phyloP scores from a whole-genome alignment of 92 coral and sea anemone species.

The Parazoanthus swiftii region DNA sequence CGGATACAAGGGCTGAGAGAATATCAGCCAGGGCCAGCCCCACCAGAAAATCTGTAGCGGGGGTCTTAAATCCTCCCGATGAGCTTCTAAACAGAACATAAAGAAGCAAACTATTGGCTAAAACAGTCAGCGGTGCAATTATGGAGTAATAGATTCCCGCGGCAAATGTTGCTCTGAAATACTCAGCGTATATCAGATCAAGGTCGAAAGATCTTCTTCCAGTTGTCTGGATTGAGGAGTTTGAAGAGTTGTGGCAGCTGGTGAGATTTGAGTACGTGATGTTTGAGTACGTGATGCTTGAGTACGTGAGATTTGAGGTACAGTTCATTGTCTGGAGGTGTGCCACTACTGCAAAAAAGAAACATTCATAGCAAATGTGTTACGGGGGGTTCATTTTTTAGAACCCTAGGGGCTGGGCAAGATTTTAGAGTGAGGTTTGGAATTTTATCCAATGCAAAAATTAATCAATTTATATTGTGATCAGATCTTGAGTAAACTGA shows the following conservation, averaged over 20 bases:
- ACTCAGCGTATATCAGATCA: neutral
- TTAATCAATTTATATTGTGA: too few relatives aligned
- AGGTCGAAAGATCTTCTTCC: neutral
- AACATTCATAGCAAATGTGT: too few relatives aligned
- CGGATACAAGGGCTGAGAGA: neutral
- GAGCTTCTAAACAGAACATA: neutral
- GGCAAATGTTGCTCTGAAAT: neutral
- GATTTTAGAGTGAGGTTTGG: too few relatives aligned
- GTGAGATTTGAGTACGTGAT: neutral
- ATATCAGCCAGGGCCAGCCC: constrained; percentile 33
- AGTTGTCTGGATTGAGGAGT: neutral
- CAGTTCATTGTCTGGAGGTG: neutral
- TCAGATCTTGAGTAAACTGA: too few relatives aligned
- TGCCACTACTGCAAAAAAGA: neutral
- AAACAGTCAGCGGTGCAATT: constrained; percentile 17
- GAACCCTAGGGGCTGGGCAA: too few relatives aligned
- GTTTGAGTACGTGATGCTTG: neutral
- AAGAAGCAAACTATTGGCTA: constrained; percentile 7
- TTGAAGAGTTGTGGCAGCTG: neutral
- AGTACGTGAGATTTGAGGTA: neutral
- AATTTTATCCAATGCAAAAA: too few relatives aligned
- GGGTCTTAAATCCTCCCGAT: neutral
- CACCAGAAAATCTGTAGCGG: constrained; percentile 23
- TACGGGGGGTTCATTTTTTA: too few relatives aligned
- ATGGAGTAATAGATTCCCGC: constrained; percentile 8